Base-by-base conservation (phyloP, 2,797 vertebrate species). In the Pogonophryne albipinna region DNA sequence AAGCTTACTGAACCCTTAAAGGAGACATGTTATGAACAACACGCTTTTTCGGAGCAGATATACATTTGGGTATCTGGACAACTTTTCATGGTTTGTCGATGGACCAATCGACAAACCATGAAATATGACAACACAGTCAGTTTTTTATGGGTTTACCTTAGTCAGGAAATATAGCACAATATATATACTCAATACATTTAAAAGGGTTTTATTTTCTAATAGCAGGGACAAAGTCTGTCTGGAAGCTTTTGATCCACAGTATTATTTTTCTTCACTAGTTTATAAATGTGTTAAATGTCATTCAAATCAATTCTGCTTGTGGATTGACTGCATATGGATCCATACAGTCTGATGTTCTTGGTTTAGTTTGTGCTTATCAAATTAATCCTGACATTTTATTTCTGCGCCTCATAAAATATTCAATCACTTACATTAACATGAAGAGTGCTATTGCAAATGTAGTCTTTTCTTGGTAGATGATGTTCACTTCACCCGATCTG, bases 301-400 rank as follows among this genome's bases (percentile, higher is more conserved):
- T 59, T 74, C 34, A 52, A 76, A 79, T 85, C 55, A 78, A 51
- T 84, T 78, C 49, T 10, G 59, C 61, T 71, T n/a, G 72, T 72
- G 78, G 59, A 85, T 56, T 73, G 38, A 86, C 60, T 67, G 66
- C 45, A 34, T 60, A 14, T 65, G 16, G 56, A 75, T 68, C 41
- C 55, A 44, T 23, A 14, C 16, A 66, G 41, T 69, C n/a, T 62
- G 50, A 46, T 65, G 60, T 60, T 76, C 49, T 61, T 38, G 11
- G 6, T 74, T 27, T 60, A 66, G 41, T 41, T 58, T 74, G 49
- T 59, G 51, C 51, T 74, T 10, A 68, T 64, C 38, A 83, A 77
- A 83, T 83, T 20, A 78, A 61, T 75, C 63, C 47, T 66, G 50
- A 80, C 80, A 65, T 81, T 84, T 85, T 77, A 86, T 85, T 83